These are phyloP conservation scores for Cnemophilus loriae DNA, from an alignment of 2,113 vertebrate species.

Conservation along the genomic window DNA sequence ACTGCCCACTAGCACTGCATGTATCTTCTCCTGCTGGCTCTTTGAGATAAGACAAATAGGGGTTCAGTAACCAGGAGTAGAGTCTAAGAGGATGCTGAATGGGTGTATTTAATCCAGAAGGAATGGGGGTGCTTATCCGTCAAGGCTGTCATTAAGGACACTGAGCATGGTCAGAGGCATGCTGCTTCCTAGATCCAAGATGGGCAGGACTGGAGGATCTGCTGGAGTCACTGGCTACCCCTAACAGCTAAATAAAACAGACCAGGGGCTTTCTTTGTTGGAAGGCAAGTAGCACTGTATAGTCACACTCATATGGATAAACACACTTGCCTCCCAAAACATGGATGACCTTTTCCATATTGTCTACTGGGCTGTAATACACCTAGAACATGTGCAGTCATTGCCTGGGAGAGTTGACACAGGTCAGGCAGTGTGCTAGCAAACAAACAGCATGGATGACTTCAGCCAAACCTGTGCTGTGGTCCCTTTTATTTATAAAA, in stretches of 20 bases:
- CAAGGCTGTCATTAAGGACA: not conserved
- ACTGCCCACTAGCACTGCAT: not conserved
- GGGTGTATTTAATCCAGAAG: not conserved
- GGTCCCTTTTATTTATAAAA: not conserved
- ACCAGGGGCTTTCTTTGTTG: not conserved
- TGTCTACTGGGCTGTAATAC: not conserved
- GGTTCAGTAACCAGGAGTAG: not conserved
- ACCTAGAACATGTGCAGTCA: not conserved
- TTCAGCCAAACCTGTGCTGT: not conserved
- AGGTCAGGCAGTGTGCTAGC: not conserved
- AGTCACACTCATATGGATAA: not conserved
- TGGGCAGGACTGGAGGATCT: not conserved
- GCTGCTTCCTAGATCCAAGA: not conserved
- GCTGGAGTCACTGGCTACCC: not conserved
- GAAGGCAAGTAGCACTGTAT: not conserved
- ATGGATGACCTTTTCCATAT: not conserved
- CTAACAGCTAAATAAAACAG: not conserved
- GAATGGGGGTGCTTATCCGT: not conserved
- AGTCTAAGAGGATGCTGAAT: not conserved
- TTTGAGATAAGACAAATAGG: not conserved
- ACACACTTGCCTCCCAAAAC: not conserved
- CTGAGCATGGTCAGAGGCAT: not conserved
- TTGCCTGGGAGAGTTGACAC: not conserved
- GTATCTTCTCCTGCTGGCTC: not conserved
- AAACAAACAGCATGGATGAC: not conserved